These are phyloP conservation scores for Hyposoter didymator DNA, from an alignment of 2,888 invertebrate species.

Conservation along the genomic window DNA sequence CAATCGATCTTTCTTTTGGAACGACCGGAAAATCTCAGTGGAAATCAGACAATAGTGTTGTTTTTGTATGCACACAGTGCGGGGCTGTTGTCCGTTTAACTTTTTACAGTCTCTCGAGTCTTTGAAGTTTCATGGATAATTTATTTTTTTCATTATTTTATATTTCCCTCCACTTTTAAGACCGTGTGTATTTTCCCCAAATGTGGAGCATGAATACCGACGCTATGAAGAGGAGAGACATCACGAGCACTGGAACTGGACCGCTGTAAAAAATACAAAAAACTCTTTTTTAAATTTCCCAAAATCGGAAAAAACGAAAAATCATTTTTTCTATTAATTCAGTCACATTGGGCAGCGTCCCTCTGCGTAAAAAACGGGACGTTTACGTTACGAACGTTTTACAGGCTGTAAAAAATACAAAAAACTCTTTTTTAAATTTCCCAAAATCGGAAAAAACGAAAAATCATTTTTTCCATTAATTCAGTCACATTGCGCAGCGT, in stretches of 20 bases:
- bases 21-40: constrained; percentile 43
- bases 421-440: neutral
- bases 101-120: constrained; percentile 64
- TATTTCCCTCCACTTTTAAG: constrained; percentile 84
- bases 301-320: too few species aligned
- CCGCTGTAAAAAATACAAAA: constrained; percentile 87
- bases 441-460: too few species aligned
- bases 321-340: too few species aligned
- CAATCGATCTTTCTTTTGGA: neutral
- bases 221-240: constrained; percentile 99
- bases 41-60: constrained; percentile 57
- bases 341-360: too few species aligned
- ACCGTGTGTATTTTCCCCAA: constrained; percentile 99
- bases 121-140: constrained; percentile 24
- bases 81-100: constrained; percentile 48
- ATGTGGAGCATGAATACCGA: constrained; percentile 99
- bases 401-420: constrained; percentile 85
- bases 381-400: too few species aligned
- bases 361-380: too few species aligned
- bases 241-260: constrained; percentile 99
- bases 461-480: too few species aligned
- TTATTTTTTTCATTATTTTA: neutral
- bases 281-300: neutral
- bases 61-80: constrained; percentile 64
- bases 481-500: too few species aligned